Percentiles rank a stretch among this genome's conserved stretches.
These are phyloP conservation scores for Drosophila serrata DNA, from an alignment of 1,140 invertebrate genomes.

Conservation along the genomic window DNA sequence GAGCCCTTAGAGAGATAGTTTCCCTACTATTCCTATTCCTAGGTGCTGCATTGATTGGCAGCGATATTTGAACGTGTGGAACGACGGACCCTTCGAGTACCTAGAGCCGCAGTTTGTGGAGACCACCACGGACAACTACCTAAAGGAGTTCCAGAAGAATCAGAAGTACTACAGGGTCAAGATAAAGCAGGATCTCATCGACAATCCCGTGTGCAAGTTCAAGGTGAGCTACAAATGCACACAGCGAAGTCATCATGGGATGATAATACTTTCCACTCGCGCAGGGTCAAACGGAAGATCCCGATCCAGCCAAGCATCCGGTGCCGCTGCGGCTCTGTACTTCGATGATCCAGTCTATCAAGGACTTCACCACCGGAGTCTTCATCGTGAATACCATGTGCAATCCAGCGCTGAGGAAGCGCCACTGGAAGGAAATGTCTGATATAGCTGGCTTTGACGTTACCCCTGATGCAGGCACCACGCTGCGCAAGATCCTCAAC, in stretches of 20 bases:
- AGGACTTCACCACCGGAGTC: constrained; percentile 92
- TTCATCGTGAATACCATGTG: constrained; percentile 94
- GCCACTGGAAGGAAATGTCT: constrained; percentile 97
- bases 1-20: background rate
- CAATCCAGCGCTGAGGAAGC: constrained; percentile 93
- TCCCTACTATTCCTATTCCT: constrained; percentile 5
- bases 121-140: constrained; percentile 89
- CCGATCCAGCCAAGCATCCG: constrained; percentile 91
- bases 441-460: constrained; percentile 92
- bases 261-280: background rate
- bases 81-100: constrained; percentile 96
- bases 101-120: constrained; percentile 91
- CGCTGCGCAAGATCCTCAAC: constrained; percentile 92
- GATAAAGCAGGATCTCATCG: constrained; percentile 91
- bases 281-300: constrained; percentile 90
- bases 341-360: constrained; percentile 90
- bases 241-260: rapidly evolving
- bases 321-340: constrained; percentile 91
- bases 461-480: constrained; percentile 94
- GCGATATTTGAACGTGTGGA: constrained; percentile 93
- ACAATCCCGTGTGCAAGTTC: constrained; percentile 89
- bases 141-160: constrained; percentile 91
- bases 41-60: constrained; percentile 90
- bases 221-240: constrained; percentile 65
- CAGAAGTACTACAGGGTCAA: constrained; percentile 93